Evolutionary conservation across 1,140 invertebrate species (phyloP).

Genomic region (Armadillidium nasatum): DNA sequence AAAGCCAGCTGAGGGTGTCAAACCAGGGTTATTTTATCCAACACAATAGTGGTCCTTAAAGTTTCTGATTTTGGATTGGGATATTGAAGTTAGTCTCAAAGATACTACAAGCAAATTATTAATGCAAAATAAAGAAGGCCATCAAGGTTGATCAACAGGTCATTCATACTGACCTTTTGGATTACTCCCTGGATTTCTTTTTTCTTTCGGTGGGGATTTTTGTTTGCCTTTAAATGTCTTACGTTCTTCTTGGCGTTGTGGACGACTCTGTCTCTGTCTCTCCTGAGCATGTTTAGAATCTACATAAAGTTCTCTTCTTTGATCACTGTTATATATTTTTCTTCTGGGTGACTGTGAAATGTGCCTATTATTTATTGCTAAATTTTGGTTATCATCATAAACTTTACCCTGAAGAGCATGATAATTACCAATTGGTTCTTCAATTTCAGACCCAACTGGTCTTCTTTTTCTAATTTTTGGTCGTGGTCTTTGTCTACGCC

Average conservation of each 20-base stretch:
- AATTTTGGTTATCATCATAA: no score
- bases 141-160: not conserved
- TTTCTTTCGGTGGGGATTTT: not conserved
- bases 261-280: no score
- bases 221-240: not conserved
- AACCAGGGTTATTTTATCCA: constrained; percentile 1
- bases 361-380: no score
- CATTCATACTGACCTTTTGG: not conserved
- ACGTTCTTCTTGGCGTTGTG: not conserved
- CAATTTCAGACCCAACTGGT: no score
- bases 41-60: not conserved
- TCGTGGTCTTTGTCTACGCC: no score
- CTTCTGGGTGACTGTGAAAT: no score
- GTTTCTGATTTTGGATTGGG: not conserved
- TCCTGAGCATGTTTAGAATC: no score
- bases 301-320: no score
- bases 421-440: no score
- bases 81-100: constrained; percentile 2
- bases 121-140: not conserved
- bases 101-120: not conserved
- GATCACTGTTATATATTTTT: no score
- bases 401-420: no score
- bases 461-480: no score
- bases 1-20: not conserved
- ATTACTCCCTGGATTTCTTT: not conserved